These are phyloP conservation scores for Microtus montanus DNA, from an alignment of 2,113 vertebrate genomes.

Conservation along the genomic window DNA sequence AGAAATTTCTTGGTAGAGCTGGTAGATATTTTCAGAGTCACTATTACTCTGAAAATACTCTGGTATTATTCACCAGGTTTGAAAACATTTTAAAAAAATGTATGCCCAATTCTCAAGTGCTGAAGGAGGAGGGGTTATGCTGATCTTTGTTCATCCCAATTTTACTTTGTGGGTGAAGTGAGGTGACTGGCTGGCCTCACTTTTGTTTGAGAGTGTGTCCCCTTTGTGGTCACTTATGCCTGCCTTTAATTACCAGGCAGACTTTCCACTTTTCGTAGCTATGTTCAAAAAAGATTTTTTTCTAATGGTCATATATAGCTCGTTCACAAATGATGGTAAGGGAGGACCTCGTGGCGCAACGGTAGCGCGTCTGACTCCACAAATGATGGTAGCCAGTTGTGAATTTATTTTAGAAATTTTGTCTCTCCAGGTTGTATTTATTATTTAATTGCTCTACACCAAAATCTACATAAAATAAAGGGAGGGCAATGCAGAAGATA, in stretches of 20 bases:
- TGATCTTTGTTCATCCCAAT: not conserved
- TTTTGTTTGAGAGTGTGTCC: constrained; percentile 5
- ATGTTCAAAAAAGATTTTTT: not conserved
- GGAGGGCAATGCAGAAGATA: not conserved
- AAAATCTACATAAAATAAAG: not conserved
- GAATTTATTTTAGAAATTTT: constrained; percentile 4
- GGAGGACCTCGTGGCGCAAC: no score
- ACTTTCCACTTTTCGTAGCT: not conserved
- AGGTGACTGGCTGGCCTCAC: not conserved
- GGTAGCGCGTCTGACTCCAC: not conserved
- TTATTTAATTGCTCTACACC: not conserved
- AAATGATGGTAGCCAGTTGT: constrained; percentile 8
- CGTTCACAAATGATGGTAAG: not conserved
- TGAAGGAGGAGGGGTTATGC: not conserved
- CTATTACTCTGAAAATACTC: not conserved
- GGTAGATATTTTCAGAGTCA: not conserved
- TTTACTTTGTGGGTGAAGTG: not conserved
- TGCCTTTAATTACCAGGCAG: not conserved
- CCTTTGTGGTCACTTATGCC: not conserved
- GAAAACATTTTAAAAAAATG: not conserved
- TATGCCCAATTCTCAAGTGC: not conserved
- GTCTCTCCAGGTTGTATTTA: not conserved
- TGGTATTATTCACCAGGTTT: not conserved
- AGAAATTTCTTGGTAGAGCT: not conserved
- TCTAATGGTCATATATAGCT: not conserved